phyloP scores from a whole-genome alignment of 2,797 vertebrate genomes.

The Philypnodon macrostomus region DNA sequence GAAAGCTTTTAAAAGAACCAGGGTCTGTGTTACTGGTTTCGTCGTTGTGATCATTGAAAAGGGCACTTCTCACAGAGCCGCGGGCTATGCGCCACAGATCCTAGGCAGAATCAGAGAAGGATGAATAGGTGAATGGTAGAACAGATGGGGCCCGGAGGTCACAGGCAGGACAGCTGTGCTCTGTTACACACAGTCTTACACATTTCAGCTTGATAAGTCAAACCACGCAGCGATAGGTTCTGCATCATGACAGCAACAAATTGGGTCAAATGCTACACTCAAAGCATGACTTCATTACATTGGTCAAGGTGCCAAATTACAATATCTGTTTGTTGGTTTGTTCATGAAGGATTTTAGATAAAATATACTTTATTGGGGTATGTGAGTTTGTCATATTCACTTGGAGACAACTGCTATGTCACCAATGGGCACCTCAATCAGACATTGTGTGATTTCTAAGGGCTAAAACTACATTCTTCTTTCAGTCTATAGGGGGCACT shows the following conservation, averaged over 20 bases:
- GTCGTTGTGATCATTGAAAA: conserved; percentile 38
- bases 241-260: conserved; percentile 22
- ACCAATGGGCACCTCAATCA: too few species aligned
- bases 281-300: conserved; percentile 19
- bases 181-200: conserved; percentile 52
- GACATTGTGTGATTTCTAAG: too few species aligned
- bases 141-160: conserved; percentile 52
- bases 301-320: neutral
- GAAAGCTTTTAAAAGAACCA: conserved; percentile 10
- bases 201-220: conserved; percentile 41
- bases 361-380: too few species aligned
- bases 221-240: conserved; percentile 34
- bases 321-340: conserved; percentile 2
- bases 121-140: conserved; percentile 45
- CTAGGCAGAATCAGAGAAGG: conserved; percentile 24
- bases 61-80: conserved; percentile 23
- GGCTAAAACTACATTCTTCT: too few species aligned
- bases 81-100: conserved; percentile 43
- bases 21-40: conserved; percentile 22
- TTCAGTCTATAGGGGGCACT: too few species aligned
- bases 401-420: too few species aligned
- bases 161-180: conserved; percentile 50
- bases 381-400: too few species aligned
- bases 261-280: conserved; percentile 22
- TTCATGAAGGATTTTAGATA: too few species aligned